Percentiles rank a stretch among this genome's conserved stretches.
These are phyloP conservation scores for Saiga tatarica DNA, from an alignment of 2,113 vertebrate species.

Conservation along the genomic window DNA sequence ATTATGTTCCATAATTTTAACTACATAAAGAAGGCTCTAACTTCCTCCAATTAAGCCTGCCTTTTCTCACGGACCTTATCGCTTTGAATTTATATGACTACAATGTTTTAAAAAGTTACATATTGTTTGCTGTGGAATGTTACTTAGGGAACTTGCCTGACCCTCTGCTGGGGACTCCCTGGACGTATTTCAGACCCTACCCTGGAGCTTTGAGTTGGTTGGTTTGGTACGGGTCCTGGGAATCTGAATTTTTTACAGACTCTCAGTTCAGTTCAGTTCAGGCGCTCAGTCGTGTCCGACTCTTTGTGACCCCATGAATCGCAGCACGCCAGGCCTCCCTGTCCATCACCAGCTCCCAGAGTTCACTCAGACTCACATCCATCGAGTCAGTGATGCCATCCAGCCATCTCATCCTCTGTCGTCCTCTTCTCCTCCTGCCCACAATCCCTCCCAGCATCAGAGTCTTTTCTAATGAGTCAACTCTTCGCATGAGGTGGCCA, in stretches of 20 bases:
- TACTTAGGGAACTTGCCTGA: background rate
- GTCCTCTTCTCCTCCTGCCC: too few relatives aligned
- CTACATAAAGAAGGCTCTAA: background rate
- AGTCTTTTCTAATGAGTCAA: too few relatives aligned
- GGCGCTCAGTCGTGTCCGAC: too few relatives aligned
- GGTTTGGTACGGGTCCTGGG: background rate
- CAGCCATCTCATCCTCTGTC: too few relatives aligned
- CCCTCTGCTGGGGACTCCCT: background rate
- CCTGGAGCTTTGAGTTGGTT: background rate
- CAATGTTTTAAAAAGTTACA: background rate
- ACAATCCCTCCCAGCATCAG: too few relatives aligned
- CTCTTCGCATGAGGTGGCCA: too few relatives aligned
- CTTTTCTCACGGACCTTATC: background rate
- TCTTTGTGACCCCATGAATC: too few relatives aligned
- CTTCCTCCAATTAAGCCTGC: conserved; percentile 29
- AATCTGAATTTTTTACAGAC: background rate
- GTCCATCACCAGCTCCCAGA: too few relatives aligned
- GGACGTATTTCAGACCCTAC: background rate
- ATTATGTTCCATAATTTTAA: conserved; percentile 15
- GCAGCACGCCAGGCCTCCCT: too few relatives aligned
- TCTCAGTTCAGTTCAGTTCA: background rate
- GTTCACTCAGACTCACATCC: too few relatives aligned
- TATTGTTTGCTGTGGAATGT: conserved; percentile 11
- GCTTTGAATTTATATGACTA: conserved; percentile 34
- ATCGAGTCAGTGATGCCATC: too few relatives aligned